Evolutionary conservation across 2,888 invertebrate species (phyloP).

Genomic region (Teleiodes luculella): DNA sequence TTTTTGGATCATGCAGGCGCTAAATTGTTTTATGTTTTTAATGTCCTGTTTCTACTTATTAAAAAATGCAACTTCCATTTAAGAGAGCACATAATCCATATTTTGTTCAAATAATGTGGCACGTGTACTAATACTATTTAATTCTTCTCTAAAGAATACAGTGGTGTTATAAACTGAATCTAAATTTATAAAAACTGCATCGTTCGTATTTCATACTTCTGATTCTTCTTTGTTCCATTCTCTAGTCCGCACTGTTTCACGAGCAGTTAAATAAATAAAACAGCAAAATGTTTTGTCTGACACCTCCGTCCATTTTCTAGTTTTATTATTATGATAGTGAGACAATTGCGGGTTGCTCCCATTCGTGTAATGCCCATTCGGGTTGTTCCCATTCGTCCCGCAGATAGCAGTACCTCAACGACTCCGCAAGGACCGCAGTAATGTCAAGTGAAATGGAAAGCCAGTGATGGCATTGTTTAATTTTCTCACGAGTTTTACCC

Average conservation of each 20-base stretch:
- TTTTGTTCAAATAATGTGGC: no score
- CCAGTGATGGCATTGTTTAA: constrained; percentile 49
- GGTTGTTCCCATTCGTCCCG: constrained; percentile 20
- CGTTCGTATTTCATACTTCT: no score
- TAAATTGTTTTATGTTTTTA: background rate
- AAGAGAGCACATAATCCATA: background rate
- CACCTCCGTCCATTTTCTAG: background rate
- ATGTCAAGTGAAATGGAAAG: constrained; percentile 52
- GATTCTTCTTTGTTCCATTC: no score
- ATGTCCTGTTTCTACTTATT: background rate
- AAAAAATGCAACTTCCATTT: no score
- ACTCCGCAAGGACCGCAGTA: constrained; percentile 23
- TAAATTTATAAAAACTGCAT: no score
- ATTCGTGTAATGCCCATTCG: constrained; percentile 18
- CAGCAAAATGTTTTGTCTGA: background rate
- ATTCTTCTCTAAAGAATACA: no score
- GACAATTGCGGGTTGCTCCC: constrained; percentile 14
- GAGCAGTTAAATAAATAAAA: no score
- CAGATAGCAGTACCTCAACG: constrained; percentile 2
- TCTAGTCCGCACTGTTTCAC: no score
- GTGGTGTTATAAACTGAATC: no score
- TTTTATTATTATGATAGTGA: background rate
- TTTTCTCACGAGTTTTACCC: constrained; percentile 53
- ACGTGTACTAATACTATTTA: no score
- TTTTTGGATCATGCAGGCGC: background rate